These are phyloP conservation scores for Drosophila ironensis DNA, from an alignment of 1,140 invertebrate genomes.

Conservation along the genomic window DNA sequence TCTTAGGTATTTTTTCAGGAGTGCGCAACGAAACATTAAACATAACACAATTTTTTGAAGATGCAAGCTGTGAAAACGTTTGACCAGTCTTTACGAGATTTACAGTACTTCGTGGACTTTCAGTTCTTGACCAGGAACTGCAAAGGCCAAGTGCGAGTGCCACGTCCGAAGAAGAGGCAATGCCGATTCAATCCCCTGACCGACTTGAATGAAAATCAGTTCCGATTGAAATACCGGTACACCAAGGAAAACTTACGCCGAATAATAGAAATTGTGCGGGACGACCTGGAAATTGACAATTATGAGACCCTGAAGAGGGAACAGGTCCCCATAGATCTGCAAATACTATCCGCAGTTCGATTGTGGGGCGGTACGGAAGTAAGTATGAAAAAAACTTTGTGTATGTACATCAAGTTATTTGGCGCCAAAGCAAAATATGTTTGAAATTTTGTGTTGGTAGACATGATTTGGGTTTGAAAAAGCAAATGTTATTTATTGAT, in stretches of 20 bases:
- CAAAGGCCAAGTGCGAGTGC: background rate
- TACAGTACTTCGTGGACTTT: conserved; percentile 48
- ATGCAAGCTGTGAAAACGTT: conserved; percentile 56
- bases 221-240: conserved; percentile 64
- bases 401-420: conserved; percentile 11
- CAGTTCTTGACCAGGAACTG: conserved; percentile 5
- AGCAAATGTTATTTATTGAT: background rate
- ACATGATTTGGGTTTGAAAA: background rate
- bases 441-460: background rate
- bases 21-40: background rate
- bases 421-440: background rate
- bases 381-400: conserved; percentile 8
- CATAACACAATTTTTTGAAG: background rate
- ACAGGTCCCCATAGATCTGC: conserved; percentile 68
- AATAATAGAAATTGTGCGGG: conserved; percentile 69
- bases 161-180: conserved; percentile 12
- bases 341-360: conserved; percentile 63
- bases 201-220: conserved; percentile 63
- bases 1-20: no score
- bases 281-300: conserved; percentile 67
- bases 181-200: conserved; percentile 57
- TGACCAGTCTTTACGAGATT: conserved; percentile 37
- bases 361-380: conserved; percentile 71
- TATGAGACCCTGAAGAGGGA: conserved; percentile 50
- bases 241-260: conserved; percentile 66